Percentiles rank a stretch among this genome's conserved stretches.
Evolutionary conservation across 2,113 vertebrate genomes (phyloP).

Genomic region (Hoplias malabaricus): DNA sequence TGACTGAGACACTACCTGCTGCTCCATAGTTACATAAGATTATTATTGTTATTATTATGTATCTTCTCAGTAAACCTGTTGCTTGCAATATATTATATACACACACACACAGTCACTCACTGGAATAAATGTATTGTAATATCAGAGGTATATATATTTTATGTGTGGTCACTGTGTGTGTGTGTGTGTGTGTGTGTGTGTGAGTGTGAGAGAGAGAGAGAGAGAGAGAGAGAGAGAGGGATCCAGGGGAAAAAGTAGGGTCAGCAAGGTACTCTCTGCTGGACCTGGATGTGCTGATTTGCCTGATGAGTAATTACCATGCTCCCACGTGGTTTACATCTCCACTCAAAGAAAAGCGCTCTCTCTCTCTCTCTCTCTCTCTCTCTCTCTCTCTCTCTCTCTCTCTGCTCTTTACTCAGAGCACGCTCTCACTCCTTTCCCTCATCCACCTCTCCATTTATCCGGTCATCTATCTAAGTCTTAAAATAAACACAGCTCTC

Average conservation of each 20-base stretch:
- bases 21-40: no score
- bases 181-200: constrained; percentile 3
- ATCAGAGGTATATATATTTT: no score
- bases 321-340: neutral
- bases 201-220: constrained; percentile 2
- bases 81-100: no score
- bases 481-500: constrained; percentile 25
- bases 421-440: neutral
- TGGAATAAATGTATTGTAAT: no score
- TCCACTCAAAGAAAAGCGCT: neutral
- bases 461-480: constrained; percentile 33
- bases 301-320: constrained; percentile 32
- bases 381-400: neutral
- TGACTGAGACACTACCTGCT: no score
- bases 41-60: no score
- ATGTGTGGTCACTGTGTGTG: neutral
- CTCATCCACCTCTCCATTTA: constrained; percentile 14
- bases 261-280: neutral
- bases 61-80: no score
- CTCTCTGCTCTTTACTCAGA: neutral
- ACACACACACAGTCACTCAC: no score
- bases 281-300: constrained; percentile 3
- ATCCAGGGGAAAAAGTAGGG: neutral
- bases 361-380: neutral
- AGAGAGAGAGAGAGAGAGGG: neutral